A percentile compares a stretch with the other conserved stretches of the same genome.
Conservation (phyloP, 1,140 invertebrate genomes). For the Andricus grossulariae region DNA sequence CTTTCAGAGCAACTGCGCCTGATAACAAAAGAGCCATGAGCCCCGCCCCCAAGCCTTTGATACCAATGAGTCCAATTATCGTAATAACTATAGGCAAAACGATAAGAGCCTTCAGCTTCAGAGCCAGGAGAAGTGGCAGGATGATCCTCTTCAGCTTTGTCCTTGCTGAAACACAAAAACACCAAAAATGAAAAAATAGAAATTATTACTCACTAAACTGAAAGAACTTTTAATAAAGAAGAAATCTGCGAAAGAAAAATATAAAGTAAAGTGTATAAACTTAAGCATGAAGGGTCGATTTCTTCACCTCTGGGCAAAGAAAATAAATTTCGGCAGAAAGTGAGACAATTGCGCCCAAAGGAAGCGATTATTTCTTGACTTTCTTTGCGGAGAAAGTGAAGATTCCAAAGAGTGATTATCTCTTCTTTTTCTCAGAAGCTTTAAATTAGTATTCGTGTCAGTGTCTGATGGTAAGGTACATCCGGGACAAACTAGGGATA, state of each 20-base stretch:
- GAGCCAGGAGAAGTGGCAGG: conserved; percentile 78
- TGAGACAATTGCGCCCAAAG: conserved; percentile 14
- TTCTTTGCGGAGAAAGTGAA: conserved; percentile 24
- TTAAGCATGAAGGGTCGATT: not conserved
- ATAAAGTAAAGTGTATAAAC: not conserved
- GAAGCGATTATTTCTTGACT: not conserved
- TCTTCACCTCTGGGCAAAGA: conserved; percentile 6
- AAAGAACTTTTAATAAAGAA: too few relatives aligned
- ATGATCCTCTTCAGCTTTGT: conserved; percentile 80
- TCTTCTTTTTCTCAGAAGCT: conserved; percentile 10
- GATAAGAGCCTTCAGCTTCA: conserved; percentile 81
- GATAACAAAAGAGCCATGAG: conserved; percentile 80
- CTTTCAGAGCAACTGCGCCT: conserved; percentile 75
- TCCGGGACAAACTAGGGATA: not conserved
- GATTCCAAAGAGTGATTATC: conserved; percentile 15
- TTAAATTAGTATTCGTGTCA: conserved; percentile 22
- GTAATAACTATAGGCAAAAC: conserved; percentile 80
- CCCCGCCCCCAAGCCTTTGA: conserved; percentile 81
- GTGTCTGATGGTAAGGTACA: not conserved
- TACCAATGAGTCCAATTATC: conserved; percentile 78
- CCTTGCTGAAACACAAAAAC: conserved; percentile 74
- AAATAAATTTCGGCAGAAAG: conserved; percentile 9
- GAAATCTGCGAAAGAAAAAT: too few relatives aligned
- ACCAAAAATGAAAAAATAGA: too few relatives aligned
- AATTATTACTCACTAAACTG: too few relatives aligned